A percentile compares a stretch with the other conserved stretches of the same genome.
phyloP scores from a whole-genome alignment of 2,888 invertebrate species.

The Andrena haemorrhoa region DNA sequence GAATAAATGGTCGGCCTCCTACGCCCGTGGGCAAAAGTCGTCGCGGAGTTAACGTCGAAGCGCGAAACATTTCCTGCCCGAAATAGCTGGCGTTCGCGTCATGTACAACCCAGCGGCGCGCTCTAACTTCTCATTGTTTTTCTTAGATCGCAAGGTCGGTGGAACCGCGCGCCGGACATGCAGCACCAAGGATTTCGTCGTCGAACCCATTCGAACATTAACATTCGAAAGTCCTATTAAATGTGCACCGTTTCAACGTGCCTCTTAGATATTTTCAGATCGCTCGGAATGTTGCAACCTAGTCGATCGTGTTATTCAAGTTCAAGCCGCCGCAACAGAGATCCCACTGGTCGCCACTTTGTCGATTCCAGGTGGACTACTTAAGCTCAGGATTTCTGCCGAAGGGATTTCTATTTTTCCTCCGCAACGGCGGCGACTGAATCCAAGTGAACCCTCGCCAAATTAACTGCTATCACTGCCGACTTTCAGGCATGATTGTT shows the following conservation, averaged over 20 bases:
- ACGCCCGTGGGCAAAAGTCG: slow-evolving; percentile 60
- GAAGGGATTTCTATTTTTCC: background rate
- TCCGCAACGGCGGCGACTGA: background rate
- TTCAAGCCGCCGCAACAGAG: background rate
- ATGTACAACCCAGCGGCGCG: slow-evolving; percentile 42
- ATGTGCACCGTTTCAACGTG: too few relatives aligned
- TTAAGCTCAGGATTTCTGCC: too few relatives aligned
- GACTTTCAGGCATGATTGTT: slow-evolving; percentile 47
- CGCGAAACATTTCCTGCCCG: slow-evolving; percentile 68
- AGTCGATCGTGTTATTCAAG: background rate
- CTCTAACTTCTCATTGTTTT: slow-evolving; percentile 70
- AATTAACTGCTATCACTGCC: slow-evolving; percentile 17
- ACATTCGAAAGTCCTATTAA: too few relatives aligned
- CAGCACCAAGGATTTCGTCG: slow-evolving; percentile 20
- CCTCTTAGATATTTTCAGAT: background rate
- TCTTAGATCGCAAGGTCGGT: slow-evolving; percentile 72
- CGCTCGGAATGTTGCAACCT: background rate
- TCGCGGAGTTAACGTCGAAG: slow-evolving; percentile 58
- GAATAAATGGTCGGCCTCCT: slow-evolving; percentile 69
- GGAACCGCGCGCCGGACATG: slow-evolving; percentile 8
- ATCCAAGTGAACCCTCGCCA: background rate
- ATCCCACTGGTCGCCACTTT: too few relatives aligned
- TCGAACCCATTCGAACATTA: background rate
- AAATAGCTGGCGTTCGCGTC: slow-evolving; percentile 68
- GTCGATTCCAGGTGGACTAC: too few relatives aligned